These are phyloP conservation scores for Cheilosia scutellata DNA, from an alignment of 2,888 invertebrate species.

Conservation along the genomic window DNA sequence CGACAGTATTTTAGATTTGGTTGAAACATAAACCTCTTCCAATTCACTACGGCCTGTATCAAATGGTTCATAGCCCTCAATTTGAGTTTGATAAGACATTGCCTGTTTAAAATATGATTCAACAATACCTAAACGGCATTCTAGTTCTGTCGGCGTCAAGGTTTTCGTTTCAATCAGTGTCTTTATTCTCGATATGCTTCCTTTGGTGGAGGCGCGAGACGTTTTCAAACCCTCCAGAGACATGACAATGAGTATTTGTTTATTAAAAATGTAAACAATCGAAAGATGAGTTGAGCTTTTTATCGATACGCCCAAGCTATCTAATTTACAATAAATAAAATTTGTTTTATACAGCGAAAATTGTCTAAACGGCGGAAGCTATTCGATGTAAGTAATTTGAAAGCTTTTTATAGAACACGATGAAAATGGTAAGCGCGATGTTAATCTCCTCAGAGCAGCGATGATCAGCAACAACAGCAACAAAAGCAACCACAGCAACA, in stretches of 20 bases:
- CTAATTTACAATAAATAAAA: too few species aligned
- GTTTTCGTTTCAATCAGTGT: constrained; percentile 6
- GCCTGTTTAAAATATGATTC: constrained; percentile 32
- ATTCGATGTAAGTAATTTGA: background rate
- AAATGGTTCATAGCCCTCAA: background rate
- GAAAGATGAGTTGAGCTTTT: too few species aligned
- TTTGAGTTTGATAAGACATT: constrained; percentile 21
- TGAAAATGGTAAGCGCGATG: too few species aligned
- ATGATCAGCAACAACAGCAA: background rate
- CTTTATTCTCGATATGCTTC: constrained; percentile 18
- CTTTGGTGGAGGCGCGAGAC: constrained; percentile 21
- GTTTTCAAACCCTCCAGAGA: background rate
- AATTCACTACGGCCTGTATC: constrained; percentile 26
- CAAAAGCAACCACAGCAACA: background rate
- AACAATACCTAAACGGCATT: constrained; percentile 36
- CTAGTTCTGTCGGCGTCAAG: constrained; percentile 16
- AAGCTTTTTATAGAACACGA: background rate
- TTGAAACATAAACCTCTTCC: constrained; percentile 24
- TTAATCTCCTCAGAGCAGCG: too few species aligned
- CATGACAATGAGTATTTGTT: background rate
- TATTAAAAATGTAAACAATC: background rate
- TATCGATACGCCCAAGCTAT: too few species aligned
- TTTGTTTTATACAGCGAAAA: too few species aligned
- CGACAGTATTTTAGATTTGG: constrained; percentile 2
- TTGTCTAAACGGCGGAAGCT: too few species aligned